These are phyloP conservation scores for Crocallis elinguaria DNA, from an alignment of 2,888 invertebrate genomes.

Conservation along the genomic window DNA sequence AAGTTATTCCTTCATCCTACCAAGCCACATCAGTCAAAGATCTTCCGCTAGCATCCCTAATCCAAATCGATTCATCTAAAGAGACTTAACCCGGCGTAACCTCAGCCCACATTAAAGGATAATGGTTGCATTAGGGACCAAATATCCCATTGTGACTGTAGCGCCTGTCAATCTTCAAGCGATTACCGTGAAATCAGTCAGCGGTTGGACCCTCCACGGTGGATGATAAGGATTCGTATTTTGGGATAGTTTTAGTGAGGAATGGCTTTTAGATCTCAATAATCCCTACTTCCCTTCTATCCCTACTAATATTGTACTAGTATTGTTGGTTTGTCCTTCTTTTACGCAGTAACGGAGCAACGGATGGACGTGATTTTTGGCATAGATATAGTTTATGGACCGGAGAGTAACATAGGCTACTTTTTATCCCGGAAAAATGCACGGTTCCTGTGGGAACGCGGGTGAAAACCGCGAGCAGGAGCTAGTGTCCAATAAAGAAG, in stretches of 20 bases:
- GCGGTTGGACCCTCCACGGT: slow-evolving; percentile 62
- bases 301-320: too few species aligned
- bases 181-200: slow-evolving; percentile 66
- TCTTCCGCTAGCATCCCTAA: slow-evolving; percentile 49
- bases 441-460: too few species aligned
- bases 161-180: slow-evolving; percentile 61
- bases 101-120: slow-evolving; percentile 71
- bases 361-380: too few species aligned
- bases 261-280: too few species aligned
- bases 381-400: too few species aligned
- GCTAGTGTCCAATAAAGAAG: too few species aligned
- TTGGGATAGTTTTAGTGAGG: background rate
- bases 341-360: too few species aligned
- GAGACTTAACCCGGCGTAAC: slow-evolving; percentile 65
- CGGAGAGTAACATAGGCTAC: too few species aligned
- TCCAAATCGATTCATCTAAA: slow-evolving; percentile 68
- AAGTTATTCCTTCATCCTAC: slow-evolving; percentile 11
- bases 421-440: too few species aligned
- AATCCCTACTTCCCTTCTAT: too few species aligned
- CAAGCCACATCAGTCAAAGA: slow-evolving; percentile 33
- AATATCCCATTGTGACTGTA: slow-evolving; percentile 56
- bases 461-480: too few species aligned
- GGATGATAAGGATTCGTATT: slow-evolving; percentile 31
- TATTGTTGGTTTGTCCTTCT: too few species aligned
- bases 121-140: slow-evolving; percentile 60